These are phyloP conservation scores for Amiota mariae DNA, from an alignment of 2,888 invertebrate species.

Conservation along the genomic window DNA sequence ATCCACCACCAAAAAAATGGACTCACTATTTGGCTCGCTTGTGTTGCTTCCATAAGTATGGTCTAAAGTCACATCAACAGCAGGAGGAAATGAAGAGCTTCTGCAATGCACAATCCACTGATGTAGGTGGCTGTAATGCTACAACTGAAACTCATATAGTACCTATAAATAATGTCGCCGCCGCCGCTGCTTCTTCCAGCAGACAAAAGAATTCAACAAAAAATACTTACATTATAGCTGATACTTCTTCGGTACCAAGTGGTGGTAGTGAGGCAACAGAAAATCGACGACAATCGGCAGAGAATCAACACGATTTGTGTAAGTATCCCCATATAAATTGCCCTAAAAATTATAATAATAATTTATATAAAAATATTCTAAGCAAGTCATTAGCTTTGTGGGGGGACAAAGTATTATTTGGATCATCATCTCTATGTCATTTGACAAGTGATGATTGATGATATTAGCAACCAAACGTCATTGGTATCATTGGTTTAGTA, in stretches of 20 bases:
- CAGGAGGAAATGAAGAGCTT: constrained; percentile 63
- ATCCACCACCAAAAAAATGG: constrained; percentile 63
- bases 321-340: too few species aligned
- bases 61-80: constrained; percentile 44
- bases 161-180: too few species aligned
- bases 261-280: constrained; percentile 27
- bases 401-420: too few species aligned
- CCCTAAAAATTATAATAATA: too few species aligned
- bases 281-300: constrained; percentile 14
- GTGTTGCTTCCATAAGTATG: constrained; percentile 59
- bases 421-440: too few species aligned
- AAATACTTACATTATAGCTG: neutral
- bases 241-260: neutral
- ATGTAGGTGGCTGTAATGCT: constrained; percentile 40
- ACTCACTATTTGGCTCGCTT: constrained; percentile 65
- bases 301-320: constrained; percentile 23
- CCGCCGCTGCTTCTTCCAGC: too few species aligned
- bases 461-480: too few species aligned
- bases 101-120: constrained; percentile 57
- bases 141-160: constrained; percentile 45
- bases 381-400: too few species aligned
- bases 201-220: constrained; percentile 32
- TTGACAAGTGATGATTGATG: too few species aligned
- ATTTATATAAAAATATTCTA: too few species aligned
- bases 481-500: too few species aligned